Evolutionary conservation across 1,140 invertebrate species (phyloP).

Genomic region (Samia ricini): DNA sequence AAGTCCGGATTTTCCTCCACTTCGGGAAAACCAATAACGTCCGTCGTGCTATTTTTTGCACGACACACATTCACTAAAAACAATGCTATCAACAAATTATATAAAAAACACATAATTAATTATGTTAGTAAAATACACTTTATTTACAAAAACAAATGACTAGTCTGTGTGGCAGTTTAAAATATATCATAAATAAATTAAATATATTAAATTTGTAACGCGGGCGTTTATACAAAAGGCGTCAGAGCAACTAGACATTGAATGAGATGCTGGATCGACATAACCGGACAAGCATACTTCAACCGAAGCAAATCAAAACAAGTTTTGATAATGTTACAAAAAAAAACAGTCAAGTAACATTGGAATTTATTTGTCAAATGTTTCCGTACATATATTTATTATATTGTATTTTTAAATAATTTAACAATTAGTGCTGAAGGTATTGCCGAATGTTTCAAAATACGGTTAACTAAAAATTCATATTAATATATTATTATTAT

Average conservation of each 20-base stretch:
- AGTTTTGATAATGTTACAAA: constrained; percentile 37
- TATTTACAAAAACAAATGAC: not conserved
- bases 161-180: not conserved
- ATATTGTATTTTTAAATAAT: no score
- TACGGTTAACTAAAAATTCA: no score
- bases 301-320: constrained; percentile 31
- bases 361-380: not conserved
- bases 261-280: constrained; percentile 18
- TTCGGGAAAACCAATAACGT: constrained; percentile 59
- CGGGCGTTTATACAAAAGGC: constrained; percentile 13
- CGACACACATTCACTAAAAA: constrained; percentile 16
- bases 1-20: constrained; percentile 46
- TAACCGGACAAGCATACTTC: constrained; percentile 20
- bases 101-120: constrained; percentile 19
- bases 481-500: no score
- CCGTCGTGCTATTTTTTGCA: constrained; percentile 28
- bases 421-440: no score
- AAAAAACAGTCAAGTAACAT: constrained; percentile 12
- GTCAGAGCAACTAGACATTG: constrained; percentile 12
- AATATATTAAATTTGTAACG: not conserved
- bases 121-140: not conserved
- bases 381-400: no score
- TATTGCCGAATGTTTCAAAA: no score
- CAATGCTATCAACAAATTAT: constrained; percentile 15
- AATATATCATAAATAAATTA: not conserved